Evolutionary conservation across 2,797 vertebrate species (phyloP), one percentile per base, ranked within the genome.

Genomic region (Clarias platycephalus): DNA sequence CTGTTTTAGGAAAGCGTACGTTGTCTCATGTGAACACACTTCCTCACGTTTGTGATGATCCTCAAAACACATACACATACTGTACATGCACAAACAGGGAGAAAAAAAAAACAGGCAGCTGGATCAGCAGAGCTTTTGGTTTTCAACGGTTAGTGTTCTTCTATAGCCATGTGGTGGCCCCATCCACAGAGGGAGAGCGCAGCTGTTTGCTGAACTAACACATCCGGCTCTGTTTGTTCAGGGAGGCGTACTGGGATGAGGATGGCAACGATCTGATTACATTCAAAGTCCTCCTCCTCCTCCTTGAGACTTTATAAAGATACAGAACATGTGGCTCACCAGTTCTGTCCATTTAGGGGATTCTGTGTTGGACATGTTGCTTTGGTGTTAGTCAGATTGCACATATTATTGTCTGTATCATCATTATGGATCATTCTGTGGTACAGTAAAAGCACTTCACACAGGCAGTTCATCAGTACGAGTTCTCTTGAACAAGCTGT

Each of bases 171-270:
- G 34, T 53, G 44, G 88, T 71, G 88, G 77, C 86, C 81, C 80
- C 31, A 82, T 77, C 80, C n/a, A 71, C 80, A 74, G 74, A 81
- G 77, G 28, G 6, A 75, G 58, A 62, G 53, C n/a, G n/a, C 71
- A 44, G 78, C 53, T 87, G 83, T 87, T 90, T 87, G 83, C 85
- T 85, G 83, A 90, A 84, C 87, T 84, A 85, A 85, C 37, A 85
- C 79, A 75, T 84, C 40, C 63, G 60, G 63, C 67, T 82, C 64
- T 85, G 86, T 90, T 87, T 88, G 77, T 67, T 80, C 57, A 88
- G 83, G 83, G 89, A 85, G 85, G 76, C 84, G 80, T 80, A 40
- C 78, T 83, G 72, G 63, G 64, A 84, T 72, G 60, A 31, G 44
- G 77, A 87, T 60, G 44, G 78, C 26, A 83, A 70, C 44, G 58